These are phyloP conservation scores for Dicyrtomina minuta DNA, from an alignment of 2,888 invertebrate genomes.

Conservation along the genomic window DNA sequence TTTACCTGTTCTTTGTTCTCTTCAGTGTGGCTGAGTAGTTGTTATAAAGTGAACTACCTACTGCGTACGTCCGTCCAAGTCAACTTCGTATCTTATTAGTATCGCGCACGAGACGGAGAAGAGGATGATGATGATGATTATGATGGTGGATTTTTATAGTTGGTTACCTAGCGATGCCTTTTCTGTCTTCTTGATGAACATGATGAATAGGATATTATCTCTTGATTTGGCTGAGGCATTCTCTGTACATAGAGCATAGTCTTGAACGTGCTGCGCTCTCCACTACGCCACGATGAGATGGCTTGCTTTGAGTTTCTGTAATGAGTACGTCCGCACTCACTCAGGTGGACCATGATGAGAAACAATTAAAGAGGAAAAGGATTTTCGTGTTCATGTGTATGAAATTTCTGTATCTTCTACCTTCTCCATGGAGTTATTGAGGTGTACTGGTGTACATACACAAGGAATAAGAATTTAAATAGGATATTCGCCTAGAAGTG, in stretches of 20 bases:
- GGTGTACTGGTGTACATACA: neutral
- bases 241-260: neutral
- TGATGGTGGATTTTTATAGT: too few species aligned
- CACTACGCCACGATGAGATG: too few species aligned
- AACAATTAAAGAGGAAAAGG: conserved; percentile 24
- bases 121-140: too few species aligned
- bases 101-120: too few species aligned
- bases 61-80: too few species aligned
- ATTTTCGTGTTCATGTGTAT: neutral
- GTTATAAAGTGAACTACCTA: too few species aligned
- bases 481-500: conserved; percentile 30
- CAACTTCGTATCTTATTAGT: too few species aligned
- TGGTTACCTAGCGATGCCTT: neutral
- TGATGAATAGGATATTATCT: conserved; percentile 30
- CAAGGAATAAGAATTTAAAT: conserved; percentile 25
- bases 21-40: neutral
- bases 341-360: conserved; percentile 15
- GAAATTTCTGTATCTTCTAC: too few species aligned
- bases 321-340: neutral
- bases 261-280: too few species aligned
- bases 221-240: conserved; percentile 26
- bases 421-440: too few species aligned
- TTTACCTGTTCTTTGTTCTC: neutral
- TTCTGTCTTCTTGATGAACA: conserved; percentile 26
- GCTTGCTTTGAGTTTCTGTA: neutral